Base-by-base conservation (phyloP, 2,113 vertebrate genomes). In the Daubentonia madagascariensis region DNA sequence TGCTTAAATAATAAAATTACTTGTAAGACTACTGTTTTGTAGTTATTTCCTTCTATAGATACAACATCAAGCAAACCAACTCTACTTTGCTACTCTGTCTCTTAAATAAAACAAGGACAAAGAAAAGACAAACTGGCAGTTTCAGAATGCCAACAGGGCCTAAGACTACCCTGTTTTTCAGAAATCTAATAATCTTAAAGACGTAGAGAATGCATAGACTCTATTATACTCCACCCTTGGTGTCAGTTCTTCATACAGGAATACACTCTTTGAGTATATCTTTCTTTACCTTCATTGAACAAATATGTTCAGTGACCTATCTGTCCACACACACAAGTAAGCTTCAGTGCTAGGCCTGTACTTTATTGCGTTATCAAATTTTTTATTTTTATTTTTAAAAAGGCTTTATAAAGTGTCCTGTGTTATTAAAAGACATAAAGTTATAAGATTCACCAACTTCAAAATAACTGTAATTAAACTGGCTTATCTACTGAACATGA, bases 351-450 rank as follows among this genome's bases (percentile, higher is more conserved):
- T 32, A n/a, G 17, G n/a, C 59, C n/a, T 28, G 28, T 32, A 35
- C 32, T 84, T 73, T 72, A 85, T 13, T 85, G 78, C 25, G 9
- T 83, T 68, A 86, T 91, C 67, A 89, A 75, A 95, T 48, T 76
- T 48, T 75, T 75, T 48, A 48, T 40, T 70, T 70, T 37, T 78
- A 35, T 72, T 96, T 95, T 93, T 48, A 35, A 86, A 94, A 72
- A 94, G 20, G 20, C 25, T 94, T 87, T 90, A 85, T 63, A 57
- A 92, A 88, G 65, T 93, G 14, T 65, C 65, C 61, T 63, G 22
- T 57, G 43, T 89, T 89, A 86, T 72, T 93, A 93, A 97, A 93
- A 94, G 52, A 79, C 93, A 61, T 80, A 88, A 35, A 84, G 30
- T 57, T 89, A 8, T 81, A 76, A 89, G 83, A 96, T 73, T 68